Evolutionary conservation across 2,113 vertebrate genomes (phyloP).

Genomic region (Ochotona princeps): DNA sequence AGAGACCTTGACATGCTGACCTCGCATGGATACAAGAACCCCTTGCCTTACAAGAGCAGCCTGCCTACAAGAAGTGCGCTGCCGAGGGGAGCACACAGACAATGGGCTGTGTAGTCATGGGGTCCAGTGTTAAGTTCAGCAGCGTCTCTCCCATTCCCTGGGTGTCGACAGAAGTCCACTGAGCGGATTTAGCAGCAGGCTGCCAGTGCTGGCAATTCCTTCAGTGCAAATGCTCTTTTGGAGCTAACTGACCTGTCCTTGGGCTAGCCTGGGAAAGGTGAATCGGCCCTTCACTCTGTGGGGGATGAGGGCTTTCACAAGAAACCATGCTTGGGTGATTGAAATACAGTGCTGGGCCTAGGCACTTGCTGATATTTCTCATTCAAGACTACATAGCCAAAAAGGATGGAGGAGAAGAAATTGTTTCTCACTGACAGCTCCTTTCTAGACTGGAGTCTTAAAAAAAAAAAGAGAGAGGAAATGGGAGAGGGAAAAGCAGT

Average conservation of each 20-base stretch:
- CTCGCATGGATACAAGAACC: not conserved
- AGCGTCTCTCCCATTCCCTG: fast-evolving
- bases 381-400: not conserved
- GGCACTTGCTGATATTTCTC: not conserved
- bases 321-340: not conserved
- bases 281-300: not conserved
- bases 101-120: fast-evolving
- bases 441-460: not conserved
- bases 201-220: not conserved
- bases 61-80: not conserved
- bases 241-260: not conserved
- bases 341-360: not conserved
- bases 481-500: too few relatives aligned
- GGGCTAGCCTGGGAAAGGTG: not conserved
- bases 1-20: not conserved
- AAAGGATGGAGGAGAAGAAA: not conserved
- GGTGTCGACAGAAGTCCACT: not conserved
- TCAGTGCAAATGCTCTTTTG: not conserved
- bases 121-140: too few relatives aligned
- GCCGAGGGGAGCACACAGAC: not conserved
- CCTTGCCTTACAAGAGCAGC: not conserved
- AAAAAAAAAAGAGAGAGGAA: not conserved
- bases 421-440: not conserved
- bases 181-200: not conserved
- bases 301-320: not conserved